Percentiles rank a stretch among this genome's conserved stretches.
phyloP scores from a whole-genome alignment of 2,797 vertebrate species.

The Crenuchus spilurus region DNA sequence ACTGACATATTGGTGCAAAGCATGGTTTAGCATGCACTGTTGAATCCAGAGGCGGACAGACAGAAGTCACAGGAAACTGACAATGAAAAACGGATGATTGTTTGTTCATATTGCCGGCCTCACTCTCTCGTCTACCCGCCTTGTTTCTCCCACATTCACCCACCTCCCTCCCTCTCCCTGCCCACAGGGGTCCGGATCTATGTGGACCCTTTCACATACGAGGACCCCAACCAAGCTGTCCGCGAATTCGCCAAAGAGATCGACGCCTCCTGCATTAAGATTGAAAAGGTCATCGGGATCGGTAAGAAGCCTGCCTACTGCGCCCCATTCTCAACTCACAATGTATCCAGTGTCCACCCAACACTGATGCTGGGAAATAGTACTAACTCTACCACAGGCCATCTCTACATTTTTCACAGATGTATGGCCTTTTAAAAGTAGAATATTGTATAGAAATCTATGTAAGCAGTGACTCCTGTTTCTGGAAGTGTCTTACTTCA shows the following conservation, averaged over 20 bases:
- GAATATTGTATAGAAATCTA: neutral
- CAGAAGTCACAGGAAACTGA: constrained; percentile 27
- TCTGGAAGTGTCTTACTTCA: neutral
- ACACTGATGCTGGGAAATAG: neutral
- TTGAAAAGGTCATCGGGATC: constrained; percentile 99
- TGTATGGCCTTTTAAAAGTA: neutral
- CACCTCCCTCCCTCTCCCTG: constrained; percentile 7
- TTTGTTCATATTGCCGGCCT: constrained; percentile 44
- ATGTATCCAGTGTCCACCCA: constrained; percentile 9
- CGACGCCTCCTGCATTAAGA: constrained; percentile 97
- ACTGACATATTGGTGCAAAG: too few species aligned
- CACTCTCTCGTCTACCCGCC: constrained; percentile 38
- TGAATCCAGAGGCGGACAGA: constrained; percentile 8
- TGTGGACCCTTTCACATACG: constrained; percentile 98
- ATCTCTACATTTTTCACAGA: neutral
- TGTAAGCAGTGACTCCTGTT: neutral
- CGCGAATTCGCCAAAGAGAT: constrained; percentile 99
- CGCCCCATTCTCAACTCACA: constrained; percentile 42
- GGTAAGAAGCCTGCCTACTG: constrained; percentile 79
- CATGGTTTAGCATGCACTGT: too few species aligned
- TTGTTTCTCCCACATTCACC: constrained; percentile 29
- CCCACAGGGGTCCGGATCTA: constrained; percentile 94
- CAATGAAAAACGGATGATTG: constrained; percentile 53
- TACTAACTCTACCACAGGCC: neutral
- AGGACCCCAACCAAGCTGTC: constrained; percentile 98